Evolutionary conservation across 2,113 vertebrate genomes (phyloP).

Genomic region (Neofelis nebulosa): DNA sequence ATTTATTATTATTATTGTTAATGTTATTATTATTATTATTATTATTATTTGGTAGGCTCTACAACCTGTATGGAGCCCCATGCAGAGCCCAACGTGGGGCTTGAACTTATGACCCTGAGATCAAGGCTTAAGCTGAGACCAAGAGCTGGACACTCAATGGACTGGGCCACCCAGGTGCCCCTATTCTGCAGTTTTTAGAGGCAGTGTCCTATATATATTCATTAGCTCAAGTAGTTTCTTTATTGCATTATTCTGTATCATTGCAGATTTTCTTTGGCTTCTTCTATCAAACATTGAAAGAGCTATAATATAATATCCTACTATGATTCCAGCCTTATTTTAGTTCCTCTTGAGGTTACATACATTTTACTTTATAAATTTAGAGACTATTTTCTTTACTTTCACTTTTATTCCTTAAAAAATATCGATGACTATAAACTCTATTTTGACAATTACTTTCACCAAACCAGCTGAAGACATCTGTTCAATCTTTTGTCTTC

Average conservation of each 20-base stretch:
- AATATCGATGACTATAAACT: background rate
- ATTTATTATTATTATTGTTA: too few relatives aligned
- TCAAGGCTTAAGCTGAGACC: too few relatives aligned
- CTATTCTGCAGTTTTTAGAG: background rate
- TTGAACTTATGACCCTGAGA: too few relatives aligned
- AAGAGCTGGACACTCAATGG: too few relatives aligned
- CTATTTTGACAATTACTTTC: background rate
- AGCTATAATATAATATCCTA: background rate
- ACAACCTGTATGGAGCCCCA: too few relatives aligned
- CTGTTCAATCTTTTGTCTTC: background rate
- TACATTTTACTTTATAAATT: background rate
- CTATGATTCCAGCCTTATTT: background rate
- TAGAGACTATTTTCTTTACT: background rate
- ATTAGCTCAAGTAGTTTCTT: background rate
- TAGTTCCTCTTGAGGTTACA: background rate
- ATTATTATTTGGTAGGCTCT: too few relatives aligned
- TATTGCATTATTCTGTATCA: background rate
- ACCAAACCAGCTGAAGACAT: background rate
- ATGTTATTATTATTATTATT: too few relatives aligned
- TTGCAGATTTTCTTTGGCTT: background rate
- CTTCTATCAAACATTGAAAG: background rate
- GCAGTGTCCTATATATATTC: background rate
- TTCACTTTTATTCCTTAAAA: slow-evolving; percentile 36
- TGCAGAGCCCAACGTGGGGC: too few relatives aligned
- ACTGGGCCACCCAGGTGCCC: too few relatives aligned